Conservation (phyloP, 1,140 invertebrate genomes). For the Venustaconcha ellipsiformis region DNA sequence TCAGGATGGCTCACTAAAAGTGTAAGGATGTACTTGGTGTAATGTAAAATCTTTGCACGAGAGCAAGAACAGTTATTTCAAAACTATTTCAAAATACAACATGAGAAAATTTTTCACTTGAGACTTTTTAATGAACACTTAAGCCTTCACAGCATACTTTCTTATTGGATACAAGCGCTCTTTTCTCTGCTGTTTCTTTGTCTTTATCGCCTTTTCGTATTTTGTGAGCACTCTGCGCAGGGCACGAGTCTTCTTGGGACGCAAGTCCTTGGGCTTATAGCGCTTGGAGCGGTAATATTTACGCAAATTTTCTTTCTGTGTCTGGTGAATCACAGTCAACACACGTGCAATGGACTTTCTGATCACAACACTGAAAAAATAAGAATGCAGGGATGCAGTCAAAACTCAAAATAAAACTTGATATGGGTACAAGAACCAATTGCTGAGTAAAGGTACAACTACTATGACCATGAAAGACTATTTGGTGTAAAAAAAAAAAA, state of each 20-base stretch:
- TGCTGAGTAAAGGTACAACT: too few relatives aligned
- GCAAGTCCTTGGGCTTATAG: conserved; percentile 95
- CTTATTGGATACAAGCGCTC: conserved; percentile 86
- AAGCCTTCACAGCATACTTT: conserved; percentile 96
- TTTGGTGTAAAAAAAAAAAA: too few relatives aligned
- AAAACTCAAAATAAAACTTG: too few relatives aligned
- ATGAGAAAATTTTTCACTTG: too few relatives aligned
- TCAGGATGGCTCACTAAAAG: too few relatives aligned
- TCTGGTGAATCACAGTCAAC: conserved; percentile 99
- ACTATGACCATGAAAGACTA: too few relatives aligned
- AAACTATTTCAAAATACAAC: too few relatives aligned
- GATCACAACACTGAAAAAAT: conserved; percentile 88
- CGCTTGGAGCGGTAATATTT: conserved; percentile 96
- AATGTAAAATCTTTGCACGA: too few relatives aligned
- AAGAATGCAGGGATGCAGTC: conserved; percentile 38
- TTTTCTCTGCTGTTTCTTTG: conserved; percentile 90
- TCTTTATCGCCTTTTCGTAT: conserved; percentile 87
- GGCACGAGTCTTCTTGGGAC: conserved; percentile 96
- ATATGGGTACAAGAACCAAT: too few relatives aligned
- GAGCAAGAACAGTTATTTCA: too few relatives aligned
- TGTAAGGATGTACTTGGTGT: too few relatives aligned
- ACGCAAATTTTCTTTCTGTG: conserved; percentile 96
- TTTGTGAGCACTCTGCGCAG: conserved; percentile 86
- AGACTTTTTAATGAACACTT: conserved; percentile 66
- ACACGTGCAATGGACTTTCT: conserved; percentile 98